Percentiles rank a stretch among this genome's conserved stretches.
phyloP scores from a whole-genome alignment of 1,140 invertebrate genomes.

The Alviniconcha marisindica region DNA sequence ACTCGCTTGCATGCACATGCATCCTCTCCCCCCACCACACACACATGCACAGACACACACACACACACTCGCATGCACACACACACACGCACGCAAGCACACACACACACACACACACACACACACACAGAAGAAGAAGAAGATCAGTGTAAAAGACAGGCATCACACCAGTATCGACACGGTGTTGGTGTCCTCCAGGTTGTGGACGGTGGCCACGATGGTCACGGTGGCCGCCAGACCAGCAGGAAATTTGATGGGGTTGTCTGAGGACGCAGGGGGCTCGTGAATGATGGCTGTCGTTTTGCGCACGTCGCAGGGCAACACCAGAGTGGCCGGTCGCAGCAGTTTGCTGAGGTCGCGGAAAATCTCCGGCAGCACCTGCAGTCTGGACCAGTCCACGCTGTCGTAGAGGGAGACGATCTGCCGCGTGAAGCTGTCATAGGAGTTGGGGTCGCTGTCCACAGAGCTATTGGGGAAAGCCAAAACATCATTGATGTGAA shows the following conservation, averaged over 20 bases:
- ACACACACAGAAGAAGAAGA: too few species aligned
- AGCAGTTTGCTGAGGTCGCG: constrained; percentile 82
- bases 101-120: too few species aligned
- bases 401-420: constrained; percentile 87
- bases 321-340: constrained; percentile 52
- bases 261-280: constrained; percentile 89
- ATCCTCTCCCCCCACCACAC: not conserved
- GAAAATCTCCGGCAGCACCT: constrained; percentile 86
- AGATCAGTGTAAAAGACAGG: too few species aligned
- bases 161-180: constrained; percentile 87
- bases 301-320: constrained; percentile 63
- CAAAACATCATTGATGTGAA: too few species aligned
- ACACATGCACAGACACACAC: too few species aligned
- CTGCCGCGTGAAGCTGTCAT: constrained; percentile 87
- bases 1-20: not conserved
- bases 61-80: too few species aligned
- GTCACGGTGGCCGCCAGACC: constrained; percentile 91
- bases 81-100: too few species aligned
- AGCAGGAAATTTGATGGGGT: constrained; percentile 93
- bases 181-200: constrained; percentile 84
- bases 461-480: constrained; percentile 1
- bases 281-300: constrained; percentile 90
- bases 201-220: constrained; percentile 89
- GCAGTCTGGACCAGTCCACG: constrained; percentile 90
- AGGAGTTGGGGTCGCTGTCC: constrained; percentile 45